Conservation (phyloP, 2,888 invertebrate species). For the Drosophila niveifrons region DNA sequence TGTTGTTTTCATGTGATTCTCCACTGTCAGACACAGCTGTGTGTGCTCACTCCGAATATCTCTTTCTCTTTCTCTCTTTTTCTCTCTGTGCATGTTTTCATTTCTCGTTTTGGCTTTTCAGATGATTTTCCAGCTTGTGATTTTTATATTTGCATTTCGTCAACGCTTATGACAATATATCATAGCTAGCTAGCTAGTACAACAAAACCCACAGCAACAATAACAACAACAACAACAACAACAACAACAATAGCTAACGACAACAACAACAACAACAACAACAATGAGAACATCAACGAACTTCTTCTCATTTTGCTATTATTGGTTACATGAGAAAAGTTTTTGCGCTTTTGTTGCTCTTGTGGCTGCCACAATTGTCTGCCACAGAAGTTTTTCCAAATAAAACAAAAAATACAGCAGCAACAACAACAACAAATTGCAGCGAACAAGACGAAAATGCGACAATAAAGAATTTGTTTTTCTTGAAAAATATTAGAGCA, state of each 20-base stretch:
- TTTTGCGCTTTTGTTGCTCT: slow-evolving; percentile 44
- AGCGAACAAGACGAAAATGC: slow-evolving; percentile 19
- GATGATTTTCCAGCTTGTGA: slow-evolving; percentile 69
- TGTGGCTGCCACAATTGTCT: slow-evolving; percentile 70
- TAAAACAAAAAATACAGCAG: slow-evolving; percentile 26
- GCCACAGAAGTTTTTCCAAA: slow-evolving; percentile 67
- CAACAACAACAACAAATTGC: not conserved
- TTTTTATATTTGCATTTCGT: slow-evolving; percentile 76
- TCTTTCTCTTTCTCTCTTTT: slow-evolving; percentile 13
- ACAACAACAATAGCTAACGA: not conserved
- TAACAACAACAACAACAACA: slow-evolving; percentile 20
- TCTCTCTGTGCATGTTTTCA: slow-evolving; percentile 24
- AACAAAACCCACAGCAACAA: slow-evolving; percentile 8
- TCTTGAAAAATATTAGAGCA: slow-evolving; percentile 22
- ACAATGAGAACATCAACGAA: slow-evolving; percentile 15
- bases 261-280: slow-evolving; percentile 9
- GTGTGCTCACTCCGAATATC: slow-evolving; percentile 15
- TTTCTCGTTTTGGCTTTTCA: slow-evolving; percentile 47
- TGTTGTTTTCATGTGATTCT: slow-evolving; percentile 77
- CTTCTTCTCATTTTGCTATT: slow-evolving; percentile 63
- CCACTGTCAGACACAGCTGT: slow-evolving; percentile 64
- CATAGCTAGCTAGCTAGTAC: slow-evolving; percentile 37
- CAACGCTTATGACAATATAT: slow-evolving; percentile 77
- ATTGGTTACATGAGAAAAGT: slow-evolving; percentile 76
- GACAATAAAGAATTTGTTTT: slow-evolving; percentile 38